A percentile compares a stretch with the other conserved stretches of the same genome.
phyloP scores from a whole-genome alignment of 2,797 vertebrate genomes.

The Allobates femoralis region DNA sequence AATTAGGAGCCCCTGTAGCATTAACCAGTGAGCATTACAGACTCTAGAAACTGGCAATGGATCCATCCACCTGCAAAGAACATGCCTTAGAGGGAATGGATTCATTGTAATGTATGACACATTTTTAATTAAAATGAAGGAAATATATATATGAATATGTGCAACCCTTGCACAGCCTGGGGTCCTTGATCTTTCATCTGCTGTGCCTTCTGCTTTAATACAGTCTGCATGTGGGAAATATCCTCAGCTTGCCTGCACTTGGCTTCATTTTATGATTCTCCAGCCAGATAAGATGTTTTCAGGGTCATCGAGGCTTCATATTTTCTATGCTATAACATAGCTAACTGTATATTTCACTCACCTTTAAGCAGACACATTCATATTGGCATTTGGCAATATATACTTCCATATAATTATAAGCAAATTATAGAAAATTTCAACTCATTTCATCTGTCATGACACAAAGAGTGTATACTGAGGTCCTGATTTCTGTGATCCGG shows the following conservation, averaged over 20 bases:
- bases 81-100: constrained; percentile 52
- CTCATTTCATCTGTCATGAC: constrained; percentile 10
- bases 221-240: constrained; percentile 20
- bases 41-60: constrained; percentile 30
- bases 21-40: constrained; percentile 48
- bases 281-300: constrained; percentile 34
- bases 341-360: constrained; percentile 30
- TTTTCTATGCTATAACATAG: constrained; percentile 16
- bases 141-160: constrained; percentile 30
- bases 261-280: constrained; percentile 29
- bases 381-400: constrained; percentile 36
- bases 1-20: constrained; percentile 67
- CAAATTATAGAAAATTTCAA: constrained; percentile 20
- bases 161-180: constrained; percentile 46
- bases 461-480: neutral
- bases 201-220: constrained; percentile 40
- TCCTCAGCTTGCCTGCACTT: constrained; percentile 15
- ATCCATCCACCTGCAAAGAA: constrained; percentile 49
- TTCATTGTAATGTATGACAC: constrained; percentile 31
- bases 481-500: neutral
- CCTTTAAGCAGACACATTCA: constrained; percentile 23
- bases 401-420: constrained; percentile 29
- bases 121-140: constrained; percentile 46
- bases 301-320: constrained; percentile 27
- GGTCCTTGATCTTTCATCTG: constrained; percentile 55